Conservation (phyloP, 2,113 vertebrate genomes). For the Hyaena hyaena region DNA sequence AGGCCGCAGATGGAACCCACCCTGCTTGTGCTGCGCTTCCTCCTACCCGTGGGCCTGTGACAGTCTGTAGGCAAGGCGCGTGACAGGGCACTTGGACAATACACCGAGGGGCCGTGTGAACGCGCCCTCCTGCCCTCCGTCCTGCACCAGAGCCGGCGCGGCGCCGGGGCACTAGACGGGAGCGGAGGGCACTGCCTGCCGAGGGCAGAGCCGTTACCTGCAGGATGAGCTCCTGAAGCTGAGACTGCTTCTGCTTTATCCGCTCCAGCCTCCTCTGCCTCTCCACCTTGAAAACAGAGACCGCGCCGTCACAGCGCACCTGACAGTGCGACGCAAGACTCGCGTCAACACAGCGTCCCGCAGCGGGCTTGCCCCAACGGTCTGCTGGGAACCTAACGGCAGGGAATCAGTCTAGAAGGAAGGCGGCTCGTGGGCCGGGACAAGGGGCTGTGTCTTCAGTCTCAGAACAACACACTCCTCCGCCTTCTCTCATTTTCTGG, state of each 20-base stretch:
- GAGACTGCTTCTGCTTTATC: constrained; percentile 99
- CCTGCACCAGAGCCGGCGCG: background rate
- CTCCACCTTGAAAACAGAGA: constrained; percentile 90
- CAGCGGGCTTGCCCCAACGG: too few species aligned
- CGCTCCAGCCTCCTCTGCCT: constrained; percentile 96
- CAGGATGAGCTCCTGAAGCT: constrained; percentile 98
- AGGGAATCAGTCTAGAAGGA: background rate
- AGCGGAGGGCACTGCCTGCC: background rate
- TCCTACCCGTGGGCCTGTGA: background rate
- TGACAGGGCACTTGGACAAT: background rate
- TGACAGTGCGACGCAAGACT: background rate
- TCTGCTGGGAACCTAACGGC: background rate
- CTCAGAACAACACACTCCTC: background rate
- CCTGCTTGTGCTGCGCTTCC: background rate
- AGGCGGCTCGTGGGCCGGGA: background rate
- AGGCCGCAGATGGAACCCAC: background rate
- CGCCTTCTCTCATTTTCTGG: too few species aligned
- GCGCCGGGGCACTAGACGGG: background rate
- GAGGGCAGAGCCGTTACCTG: constrained; percentile 88
- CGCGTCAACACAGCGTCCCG: background rate
- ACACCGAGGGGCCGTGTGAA: too few species aligned
- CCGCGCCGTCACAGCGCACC: fast-evolving
- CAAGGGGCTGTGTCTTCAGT: background rate
- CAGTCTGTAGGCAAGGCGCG: fast-evolving
- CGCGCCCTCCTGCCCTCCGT: background rate